phyloP scores from a whole-genome alignment of 2,797 vertebrate genomes.

The Botia almorhae region DNA sequence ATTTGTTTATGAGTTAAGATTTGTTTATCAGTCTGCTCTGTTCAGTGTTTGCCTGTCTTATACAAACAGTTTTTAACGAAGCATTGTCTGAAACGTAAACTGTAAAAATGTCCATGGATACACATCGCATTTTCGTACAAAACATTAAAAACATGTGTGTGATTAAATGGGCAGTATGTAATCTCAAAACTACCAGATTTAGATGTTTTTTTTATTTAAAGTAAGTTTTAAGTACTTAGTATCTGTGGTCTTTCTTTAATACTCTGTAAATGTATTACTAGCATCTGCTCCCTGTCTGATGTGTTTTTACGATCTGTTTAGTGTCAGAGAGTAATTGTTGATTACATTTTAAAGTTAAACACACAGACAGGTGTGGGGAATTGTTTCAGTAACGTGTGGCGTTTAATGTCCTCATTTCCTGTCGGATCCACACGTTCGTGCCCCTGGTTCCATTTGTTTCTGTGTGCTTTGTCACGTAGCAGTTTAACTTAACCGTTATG shows the following conservation, averaged over 20 bases:
- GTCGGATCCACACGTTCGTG: not conserved
- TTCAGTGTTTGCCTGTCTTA: not conserved
- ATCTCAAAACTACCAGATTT: not conserved
- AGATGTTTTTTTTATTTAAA: conserved; percentile 1
- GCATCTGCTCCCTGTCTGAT: not conserved
- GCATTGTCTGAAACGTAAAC: too few species aligned
- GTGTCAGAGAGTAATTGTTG: not conserved
- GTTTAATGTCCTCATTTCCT: too few species aligned
- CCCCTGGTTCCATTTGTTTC: not conserved
- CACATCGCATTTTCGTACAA: not conserved
- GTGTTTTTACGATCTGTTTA: not conserved
- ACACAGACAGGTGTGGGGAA: too few species aligned
- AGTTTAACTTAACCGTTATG: conserved; percentile 1
- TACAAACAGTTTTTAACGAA: not conserved
- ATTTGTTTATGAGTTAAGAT: not conserved
- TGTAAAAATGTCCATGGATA: not conserved
- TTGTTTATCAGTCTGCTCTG: not conserved
- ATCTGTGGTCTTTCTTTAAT: not conserved
- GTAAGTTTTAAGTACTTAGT: not conserved
- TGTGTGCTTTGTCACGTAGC: not conserved
- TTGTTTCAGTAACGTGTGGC: too few species aligned
- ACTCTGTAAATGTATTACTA: not conserved
- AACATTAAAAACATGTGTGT: not conserved
- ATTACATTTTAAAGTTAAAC: too few species aligned
- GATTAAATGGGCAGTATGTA: too few species aligned